These are phyloP conservation scores for Acleris literana DNA, from an alignment of 2,888 invertebrate genomes.

Conservation along the genomic window DNA sequence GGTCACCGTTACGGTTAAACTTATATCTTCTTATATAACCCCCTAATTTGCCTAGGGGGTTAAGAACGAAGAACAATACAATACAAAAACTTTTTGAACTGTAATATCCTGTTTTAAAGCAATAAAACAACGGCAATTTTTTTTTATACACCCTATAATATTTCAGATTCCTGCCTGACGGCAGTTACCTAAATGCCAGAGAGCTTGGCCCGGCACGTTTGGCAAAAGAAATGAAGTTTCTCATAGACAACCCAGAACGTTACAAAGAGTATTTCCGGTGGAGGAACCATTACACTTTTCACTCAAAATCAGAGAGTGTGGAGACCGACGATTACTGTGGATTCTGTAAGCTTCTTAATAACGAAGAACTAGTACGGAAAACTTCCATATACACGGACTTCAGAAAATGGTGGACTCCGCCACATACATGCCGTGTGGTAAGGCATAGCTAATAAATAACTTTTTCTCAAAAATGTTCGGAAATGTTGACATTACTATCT, in stretches of 20 bases:
- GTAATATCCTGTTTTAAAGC: no score
- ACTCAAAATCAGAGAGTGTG: constrained; percentile 49
- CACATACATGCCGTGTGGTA: constrained; percentile 21
- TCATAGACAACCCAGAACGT: constrained; percentile 56
- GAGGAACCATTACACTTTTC: constrained; percentile 66
- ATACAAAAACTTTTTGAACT: no score
- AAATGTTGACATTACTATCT: no score
- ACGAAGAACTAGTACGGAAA: constrained; percentile 51
- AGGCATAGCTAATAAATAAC: no score
- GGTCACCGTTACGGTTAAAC: no score
- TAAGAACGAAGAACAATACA: no score
- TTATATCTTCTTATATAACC: no score
- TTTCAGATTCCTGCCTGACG: constrained; percentile 71
- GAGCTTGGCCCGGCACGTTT: constrained; percentile 52
- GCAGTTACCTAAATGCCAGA: constrained; percentile 64
- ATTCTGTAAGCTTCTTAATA: constrained; percentile 63
- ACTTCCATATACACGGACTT: constrained; percentile 56
- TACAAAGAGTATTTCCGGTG: constrained; percentile 68
- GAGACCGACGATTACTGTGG: constrained; percentile 70
- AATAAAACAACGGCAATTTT: no score
- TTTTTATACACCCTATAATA: constrained; percentile 6
- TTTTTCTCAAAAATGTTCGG: no score
- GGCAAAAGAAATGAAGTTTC: constrained; percentile 57
- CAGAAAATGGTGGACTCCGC: constrained; percentile 64
- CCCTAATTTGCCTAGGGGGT: no score